Conservation (phyloP, 2,113 vertebrate species). For the Lepisosteus oculatus region DNA sequence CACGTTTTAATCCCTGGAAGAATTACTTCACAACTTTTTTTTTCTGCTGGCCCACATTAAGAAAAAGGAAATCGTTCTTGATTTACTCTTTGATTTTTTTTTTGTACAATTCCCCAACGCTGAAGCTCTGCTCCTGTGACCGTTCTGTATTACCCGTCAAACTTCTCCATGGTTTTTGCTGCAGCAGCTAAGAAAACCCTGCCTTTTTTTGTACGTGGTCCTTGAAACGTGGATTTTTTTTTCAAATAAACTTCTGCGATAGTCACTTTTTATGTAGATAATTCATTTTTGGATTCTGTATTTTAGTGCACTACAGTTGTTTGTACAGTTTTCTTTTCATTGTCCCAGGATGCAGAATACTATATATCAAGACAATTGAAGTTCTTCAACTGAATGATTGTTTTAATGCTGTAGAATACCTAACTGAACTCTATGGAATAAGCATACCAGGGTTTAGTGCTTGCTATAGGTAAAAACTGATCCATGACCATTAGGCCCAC, state of each 20-base stretch:
- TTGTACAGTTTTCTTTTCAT: slow-evolving; percentile 12
- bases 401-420: background rate
- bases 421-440: background rate
- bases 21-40: slow-evolving; percentile 51
- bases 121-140: slow-evolving; percentile 58
- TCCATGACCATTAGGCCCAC: no score
- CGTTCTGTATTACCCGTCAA: slow-evolving; percentile 59
- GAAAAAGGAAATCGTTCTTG: slow-evolving; percentile 37
- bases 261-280: slow-evolving; percentile 24
- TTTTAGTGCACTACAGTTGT: slow-evolving; percentile 21
- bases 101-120: slow-evolving; percentile 42
- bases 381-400: background rate
- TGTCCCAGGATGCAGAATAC: background rate
- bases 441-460: background rate
- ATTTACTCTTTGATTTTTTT: slow-evolving; percentile 39
- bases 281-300: slow-evolving; percentile 16
- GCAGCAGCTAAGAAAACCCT: slow-evolving; percentile 52
- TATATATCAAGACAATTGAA: background rate
- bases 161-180: slow-evolving; percentile 16
- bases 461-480: no score
- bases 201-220: slow-evolving; percentile 45
- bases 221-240: slow-evolving; percentile 60
- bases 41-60: slow-evolving; percentile 54
- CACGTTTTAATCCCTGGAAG: slow-evolving; percentile 62
- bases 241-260: slow-evolving; percentile 53